Evolutionary conservation across 2,888 invertebrate species (phyloP).

Genomic region (Bimastos eiseni): DNA sequence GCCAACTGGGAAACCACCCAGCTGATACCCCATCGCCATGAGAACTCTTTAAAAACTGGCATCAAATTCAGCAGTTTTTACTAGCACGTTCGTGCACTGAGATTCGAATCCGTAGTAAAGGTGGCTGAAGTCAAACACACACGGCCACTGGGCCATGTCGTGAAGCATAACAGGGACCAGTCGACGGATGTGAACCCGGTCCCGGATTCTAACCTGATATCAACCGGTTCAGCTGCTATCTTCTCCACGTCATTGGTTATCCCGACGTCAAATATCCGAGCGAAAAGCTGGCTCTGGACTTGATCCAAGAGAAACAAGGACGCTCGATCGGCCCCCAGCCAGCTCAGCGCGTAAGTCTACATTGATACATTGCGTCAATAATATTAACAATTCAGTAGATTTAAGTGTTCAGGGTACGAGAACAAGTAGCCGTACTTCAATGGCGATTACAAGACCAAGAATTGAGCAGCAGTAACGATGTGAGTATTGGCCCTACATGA

Average conservation of each 20-base stretch:
- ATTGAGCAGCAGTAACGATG: no score
- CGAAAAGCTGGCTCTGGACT: conserved; percentile 75
- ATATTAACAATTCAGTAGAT: not conserved
- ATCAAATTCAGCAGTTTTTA: no score
- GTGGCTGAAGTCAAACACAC: not conserved
- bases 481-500: no score
- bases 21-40: not conserved
- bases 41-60: no score
- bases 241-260: conserved; percentile 45
- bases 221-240: conserved; percentile 42
- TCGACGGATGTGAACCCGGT: not conserved
- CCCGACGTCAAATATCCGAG: conserved; percentile 76
- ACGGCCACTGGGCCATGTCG: not conserved
- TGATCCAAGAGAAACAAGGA: conserved; percentile 80
- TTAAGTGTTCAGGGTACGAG: not conserved
- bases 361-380: not conserved
- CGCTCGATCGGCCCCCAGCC: conserved; percentile 82
- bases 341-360: conserved; percentile 75
- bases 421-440: not conserved
- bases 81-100: not conserved
- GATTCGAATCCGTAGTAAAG: not conserved
- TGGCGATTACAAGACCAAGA: no score
- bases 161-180: not conserved
- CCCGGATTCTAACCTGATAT: conserved; percentile 50
- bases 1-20: not conserved